A percentile compares a stretch with the other conserved stretches of the same genome.
Conservation (phyloP, 2,113 vertebrate species). For the Antidorcas marsupialis region DNA sequence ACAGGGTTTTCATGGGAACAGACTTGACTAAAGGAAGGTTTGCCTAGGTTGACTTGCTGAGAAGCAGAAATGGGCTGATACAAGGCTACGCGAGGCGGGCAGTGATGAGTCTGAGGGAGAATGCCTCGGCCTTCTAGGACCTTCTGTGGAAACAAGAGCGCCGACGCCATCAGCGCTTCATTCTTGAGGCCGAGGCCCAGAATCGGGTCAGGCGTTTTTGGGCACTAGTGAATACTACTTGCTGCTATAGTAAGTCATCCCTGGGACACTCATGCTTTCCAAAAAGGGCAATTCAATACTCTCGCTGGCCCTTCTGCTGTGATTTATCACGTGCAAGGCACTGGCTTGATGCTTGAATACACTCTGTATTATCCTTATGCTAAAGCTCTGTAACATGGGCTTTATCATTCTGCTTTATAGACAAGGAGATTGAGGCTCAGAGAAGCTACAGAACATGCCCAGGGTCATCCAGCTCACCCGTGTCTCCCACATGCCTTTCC, state of each 20-base stretch:
- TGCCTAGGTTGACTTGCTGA: neutral
- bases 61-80: neutral
- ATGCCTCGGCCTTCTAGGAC: neutral
- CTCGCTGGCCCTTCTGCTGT: neutral
- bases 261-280: neutral
- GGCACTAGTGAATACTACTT: neutral
- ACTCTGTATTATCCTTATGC: neutral
- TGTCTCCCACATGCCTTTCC: neutral
- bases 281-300: neutral
- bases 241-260: neutral
- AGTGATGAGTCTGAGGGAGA: neutral
- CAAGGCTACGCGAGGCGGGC: neutral
- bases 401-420: constrained; percentile 11
- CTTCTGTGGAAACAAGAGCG: neutral
- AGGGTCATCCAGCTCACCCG: neutral
- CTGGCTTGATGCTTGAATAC: neutral
- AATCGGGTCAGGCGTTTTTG: neutral
- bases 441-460: neutral
- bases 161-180: neutral
- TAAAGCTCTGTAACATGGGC: neutral
- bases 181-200: neutral
- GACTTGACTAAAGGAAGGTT: neutral
- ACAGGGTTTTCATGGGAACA: neutral
- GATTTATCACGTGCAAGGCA: neutral
- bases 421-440: neutral